Percentiles rank a stretch among this genome's conserved stretches.
Conservation (phyloP, 2,888 invertebrate genomes). For the Uloborus plumipes region DNA sequence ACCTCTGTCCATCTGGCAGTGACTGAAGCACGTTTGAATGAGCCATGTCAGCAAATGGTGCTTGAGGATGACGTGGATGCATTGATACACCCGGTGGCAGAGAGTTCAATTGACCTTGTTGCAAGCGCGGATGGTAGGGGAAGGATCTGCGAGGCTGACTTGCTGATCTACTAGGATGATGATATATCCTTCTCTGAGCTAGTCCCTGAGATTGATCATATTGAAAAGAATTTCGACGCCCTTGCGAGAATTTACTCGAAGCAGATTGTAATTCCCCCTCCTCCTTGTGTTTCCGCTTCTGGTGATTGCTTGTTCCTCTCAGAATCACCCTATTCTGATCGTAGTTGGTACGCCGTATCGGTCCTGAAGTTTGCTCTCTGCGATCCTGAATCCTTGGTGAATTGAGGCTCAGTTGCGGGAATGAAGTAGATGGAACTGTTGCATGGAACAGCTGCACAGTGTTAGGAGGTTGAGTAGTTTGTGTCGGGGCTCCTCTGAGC, state of each 20-base stretch:
- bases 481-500: no score
- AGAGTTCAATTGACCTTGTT: not conserved
- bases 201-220: no score
- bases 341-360: not conserved
- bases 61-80: constrained; percentile 56
- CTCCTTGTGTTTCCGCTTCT: no score
- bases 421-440: not conserved
- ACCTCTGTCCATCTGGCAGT: not conserved
- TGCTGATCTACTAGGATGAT: no score
- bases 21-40: constrained; percentile 30
- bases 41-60: constrained; percentile 46
- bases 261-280: no score
- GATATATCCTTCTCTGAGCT: no score
- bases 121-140: no score
- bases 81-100: constrained; percentile 53
- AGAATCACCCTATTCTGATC: not conserved
- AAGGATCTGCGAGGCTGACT: no score
- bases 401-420: no score
- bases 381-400: not conserved
- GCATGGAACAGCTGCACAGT: not conserved
- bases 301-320: no score
- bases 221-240: no score
- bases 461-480: not conserved
- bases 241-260: no score
- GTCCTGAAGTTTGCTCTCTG: constrained; percentile 13